These are phyloP conservation scores for Notocelia uddmanniana DNA, from an alignment of 2,888 invertebrate species.

Conservation along the genomic window DNA sequence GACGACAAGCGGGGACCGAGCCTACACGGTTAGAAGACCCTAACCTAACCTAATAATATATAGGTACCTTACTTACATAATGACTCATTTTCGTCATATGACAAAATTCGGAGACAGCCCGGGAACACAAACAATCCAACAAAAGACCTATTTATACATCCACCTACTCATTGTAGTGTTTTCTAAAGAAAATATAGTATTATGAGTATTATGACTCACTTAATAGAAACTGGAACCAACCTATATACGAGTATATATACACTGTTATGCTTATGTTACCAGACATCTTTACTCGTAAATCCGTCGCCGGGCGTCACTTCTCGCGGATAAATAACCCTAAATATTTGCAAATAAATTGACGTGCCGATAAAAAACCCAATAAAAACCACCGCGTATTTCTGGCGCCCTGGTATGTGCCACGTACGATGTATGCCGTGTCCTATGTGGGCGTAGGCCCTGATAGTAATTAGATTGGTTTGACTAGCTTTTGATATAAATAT, in stretches of 20 bases:
- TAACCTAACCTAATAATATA: background rate
- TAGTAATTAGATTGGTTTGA: constrained; percentile 9
- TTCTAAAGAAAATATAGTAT: constrained; percentile 13
- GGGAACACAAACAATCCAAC: background rate
- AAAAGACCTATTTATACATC: background rate
- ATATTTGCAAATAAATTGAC: constrained; percentile 27
- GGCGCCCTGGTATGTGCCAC: constrained; percentile 14
- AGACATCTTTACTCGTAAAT: constrained; percentile 5
- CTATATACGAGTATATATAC: background rate
- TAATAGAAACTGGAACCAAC: background rate
- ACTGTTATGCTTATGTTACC: background rate
- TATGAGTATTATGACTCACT: constrained; percentile 11
- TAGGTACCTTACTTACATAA: background rate
- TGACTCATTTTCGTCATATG: background rate
- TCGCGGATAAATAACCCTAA: constrained; percentile 23
- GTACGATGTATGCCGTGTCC: background rate
- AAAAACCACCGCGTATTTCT: constrained; percentile 21
- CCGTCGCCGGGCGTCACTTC: background rate
- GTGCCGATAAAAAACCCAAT: constrained; percentile 13
- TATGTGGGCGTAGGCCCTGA: constrained; percentile 3
- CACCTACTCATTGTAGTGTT: constrained; percentile 7
- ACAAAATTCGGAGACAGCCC: background rate
- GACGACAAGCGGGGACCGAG: no score
- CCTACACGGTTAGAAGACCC: background rate
- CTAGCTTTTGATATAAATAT: background rate